Evolutionary conservation across 2,888 invertebrate genomes (phyloP), one percentile per base, ranked within the genome.

Genomic region (Dryococelus australis): DNA sequence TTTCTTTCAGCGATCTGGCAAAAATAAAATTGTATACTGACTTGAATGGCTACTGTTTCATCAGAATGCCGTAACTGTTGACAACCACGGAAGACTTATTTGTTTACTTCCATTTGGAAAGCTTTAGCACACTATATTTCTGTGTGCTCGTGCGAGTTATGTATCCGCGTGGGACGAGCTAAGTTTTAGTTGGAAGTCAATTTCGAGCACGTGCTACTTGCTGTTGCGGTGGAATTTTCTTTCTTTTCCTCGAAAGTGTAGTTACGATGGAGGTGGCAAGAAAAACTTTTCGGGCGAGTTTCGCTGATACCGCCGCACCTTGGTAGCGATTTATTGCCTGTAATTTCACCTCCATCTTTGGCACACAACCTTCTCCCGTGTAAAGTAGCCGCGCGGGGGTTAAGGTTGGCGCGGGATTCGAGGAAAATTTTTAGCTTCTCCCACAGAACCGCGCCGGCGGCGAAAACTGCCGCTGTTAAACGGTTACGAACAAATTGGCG

Each of bases 211-310:
- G 65, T 65, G 65, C 24, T 16, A 8, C 65, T 65, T n/a, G 20
- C 65, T 20, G n/a, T 6, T 20, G 24, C 10, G 65, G n/a, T n/a
- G n/a, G n/a, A 24, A 16, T 65, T 65, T 65, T 65, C n/a, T 65
- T 9, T n/a, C 65, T 20, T 20, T n/a, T 65, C 20, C 65, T 8
- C 65, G 24, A 65, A 65, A 65, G 65, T 65, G 65, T 65, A 65
- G 65, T 65, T 65, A 65, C 65, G 20, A 16, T 24, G 8, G 65
- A 65, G 47, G 8, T 47, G 12, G 47, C 47, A 6, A 16, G n/a
- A 65, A 65, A 65, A 65, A 65, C 65, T 65, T 65, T 24, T 65
- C 65, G 65, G 65, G 65, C 24, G 65, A 65, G 65, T 65, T 65
- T n/a, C 24, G 65, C 1, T 65, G 65, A n/a, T 65, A n/a, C n/a